These are phyloP conservation scores for Myotis lucifugus DNA, from an alignment of 2,113 vertebrate species.

Conservation along the genomic window DNA sequence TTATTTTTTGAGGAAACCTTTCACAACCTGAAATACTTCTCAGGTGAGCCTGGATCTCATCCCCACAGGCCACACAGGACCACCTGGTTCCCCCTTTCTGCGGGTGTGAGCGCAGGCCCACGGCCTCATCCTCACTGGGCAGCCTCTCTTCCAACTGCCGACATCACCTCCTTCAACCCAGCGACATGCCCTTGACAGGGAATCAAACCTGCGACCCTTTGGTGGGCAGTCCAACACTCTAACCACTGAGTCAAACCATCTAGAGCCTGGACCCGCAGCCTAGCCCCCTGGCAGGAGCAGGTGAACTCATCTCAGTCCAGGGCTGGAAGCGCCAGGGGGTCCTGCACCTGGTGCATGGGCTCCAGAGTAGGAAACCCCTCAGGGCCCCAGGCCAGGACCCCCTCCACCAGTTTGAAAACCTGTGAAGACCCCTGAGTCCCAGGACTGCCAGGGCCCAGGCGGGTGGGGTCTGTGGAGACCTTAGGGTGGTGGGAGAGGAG, in stretches of 20 bases:
- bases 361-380: not conserved
- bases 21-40: not conserved
- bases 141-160: not conserved
- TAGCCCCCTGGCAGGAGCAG: slow-evolving; percentile 28
- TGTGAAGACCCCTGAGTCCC: not conserved
- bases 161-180: no score
- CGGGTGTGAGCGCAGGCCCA: no score
- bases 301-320: slow-evolving; percentile 25
- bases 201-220: no score
- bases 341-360: not conserved
- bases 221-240: no score
- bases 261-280: not conserved
- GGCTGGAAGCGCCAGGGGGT: not conserved
- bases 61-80: not conserved
- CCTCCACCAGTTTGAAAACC: not conserved
- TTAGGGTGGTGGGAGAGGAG: not conserved
- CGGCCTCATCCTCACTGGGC: no score
- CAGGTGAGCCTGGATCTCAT: not conserved
- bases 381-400: not conserved
- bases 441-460: not conserved
- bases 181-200: no score
- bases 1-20: no score
- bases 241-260: no score
- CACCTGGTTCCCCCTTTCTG: not conserved
- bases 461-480: not conserved